Evolutionary conservation across 2,888 invertebrate species (phyloP).

Genomic region (Muscina levida): DNA sequence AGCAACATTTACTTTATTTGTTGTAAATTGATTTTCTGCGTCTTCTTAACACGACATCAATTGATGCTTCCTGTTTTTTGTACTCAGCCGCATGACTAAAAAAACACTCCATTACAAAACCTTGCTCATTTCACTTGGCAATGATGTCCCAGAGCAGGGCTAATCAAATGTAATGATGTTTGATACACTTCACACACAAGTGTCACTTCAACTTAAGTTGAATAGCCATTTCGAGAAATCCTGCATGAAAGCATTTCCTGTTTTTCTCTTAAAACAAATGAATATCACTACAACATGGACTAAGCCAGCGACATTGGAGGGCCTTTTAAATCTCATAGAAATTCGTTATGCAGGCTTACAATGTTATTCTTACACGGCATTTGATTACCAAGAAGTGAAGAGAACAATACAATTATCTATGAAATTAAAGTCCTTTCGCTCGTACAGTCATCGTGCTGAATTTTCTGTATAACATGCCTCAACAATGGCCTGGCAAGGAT

Average conservation of each 20-base stretch:
- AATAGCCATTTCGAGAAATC: conserved; percentile 31
- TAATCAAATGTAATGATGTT: not conserved
- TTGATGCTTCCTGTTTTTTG: conserved; percentile 48
- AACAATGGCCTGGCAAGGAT: conserved; percentile 25
- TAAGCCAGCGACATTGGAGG: conserved; percentile 1
- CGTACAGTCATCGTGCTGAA: no score
- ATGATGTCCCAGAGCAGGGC: not conserved
- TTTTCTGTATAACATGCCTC: conserved; percentile 54
- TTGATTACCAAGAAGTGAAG: conserved; percentile 29
- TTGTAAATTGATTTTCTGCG: not conserved
- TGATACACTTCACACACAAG: conserved; percentile 53
- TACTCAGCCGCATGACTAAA: not conserved
- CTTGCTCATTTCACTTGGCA: no score
- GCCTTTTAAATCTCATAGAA: conserved; percentile 22
- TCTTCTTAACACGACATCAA: conserved; percentile 13
- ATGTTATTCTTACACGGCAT: not conserved
- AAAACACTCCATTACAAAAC: not conserved
- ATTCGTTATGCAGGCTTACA: conserved; percentile 57
- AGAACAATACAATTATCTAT: conserved; percentile 33
- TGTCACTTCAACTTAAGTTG: conserved; percentile 64
- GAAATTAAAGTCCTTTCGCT: conserved; percentile 45
- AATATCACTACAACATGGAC: not conserved
- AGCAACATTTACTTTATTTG: not conserved
- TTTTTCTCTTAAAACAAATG: conserved; percentile 22
- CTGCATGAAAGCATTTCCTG: conserved; percentile 54